Base-by-base conservation (phyloP, 2,797 vertebrate species). In the Knipowitschia caucasica region DNA sequence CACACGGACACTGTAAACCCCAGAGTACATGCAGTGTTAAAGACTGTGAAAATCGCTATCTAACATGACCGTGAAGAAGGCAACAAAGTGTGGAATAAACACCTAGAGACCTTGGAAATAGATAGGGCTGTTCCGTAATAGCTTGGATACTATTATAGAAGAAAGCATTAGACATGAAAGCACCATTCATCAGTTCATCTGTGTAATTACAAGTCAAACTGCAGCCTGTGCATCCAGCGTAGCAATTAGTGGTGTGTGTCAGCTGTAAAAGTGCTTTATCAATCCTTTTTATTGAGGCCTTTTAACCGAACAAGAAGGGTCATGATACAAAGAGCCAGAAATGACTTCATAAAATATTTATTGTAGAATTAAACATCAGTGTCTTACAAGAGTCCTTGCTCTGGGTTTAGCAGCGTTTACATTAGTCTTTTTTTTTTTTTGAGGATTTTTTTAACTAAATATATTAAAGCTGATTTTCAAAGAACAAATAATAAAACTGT, bases 181-280 rank as follows among this genome's bases (percentile, higher is more conserved):
- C 5, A 54, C 24, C 8, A 55, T 43, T 50, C 30, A 43, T 64
- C 24, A 23, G 49, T 34, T 18, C 27, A 45, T 61, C 24, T 14
- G 55, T 35, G n/a, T 71, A 63, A 77, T 69, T 59, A 62, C 46
- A 71, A 30, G 46, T 27, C 46, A 43, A 52, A 44, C 36, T 23
- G 34, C 38, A 50, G 39, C 33, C 42, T 45, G 12, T 29, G 40
- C 7, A 53, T 55, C 42, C 53, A 47, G 12, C 0, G 53, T 47
- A 25, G 23, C 51, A 46, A 43, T 70, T 68, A 68, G 71, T 66
- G 64, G 64, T 45, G 44, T 58, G 49, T 58, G 45, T 64, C 56
- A n/a, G 50, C 51, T 60, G 34, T 60, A 60, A 62, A 73, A 75
- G 38, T 62, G 47, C 31, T 36, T 40, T 46, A 52, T 49, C 14